Base-by-base conservation (phyloP, 1,140 invertebrate genomes). In the Ptiloglossa arizonensis region DNA sequence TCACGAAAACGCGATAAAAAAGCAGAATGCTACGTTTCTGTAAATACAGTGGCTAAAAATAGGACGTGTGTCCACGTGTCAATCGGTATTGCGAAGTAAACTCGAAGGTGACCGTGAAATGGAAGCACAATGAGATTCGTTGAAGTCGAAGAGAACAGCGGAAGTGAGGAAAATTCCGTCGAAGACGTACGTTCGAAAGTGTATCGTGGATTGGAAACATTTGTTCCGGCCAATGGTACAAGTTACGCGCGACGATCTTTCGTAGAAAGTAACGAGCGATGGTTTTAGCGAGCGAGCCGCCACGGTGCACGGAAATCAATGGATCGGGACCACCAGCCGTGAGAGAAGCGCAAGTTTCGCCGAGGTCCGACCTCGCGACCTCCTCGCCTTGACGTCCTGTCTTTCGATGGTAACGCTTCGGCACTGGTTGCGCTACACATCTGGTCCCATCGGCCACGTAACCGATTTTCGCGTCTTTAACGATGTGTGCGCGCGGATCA, bases 321-420 rank as follows among this genome's bases (percentile, higher is more conserved):
- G 75, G 75, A 82, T 73, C 24, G 56, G 59, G 86, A 87, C 83
- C 86, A 87, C 83, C 86, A 82, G 66, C 79, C 59, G 76, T 59
- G 83, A 75, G 81, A 66, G 81, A 76, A 79, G 83, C 73, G 41
- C 79, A 66, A 81, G 64, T 59, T 78, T 83, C 74, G 63, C 79
- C 73, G 60, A 57, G 66, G 2, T 3, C 52, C 71, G 82, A 85
- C 80, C 79, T 59, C 22, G 56, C 44, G 76, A 80, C 75, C 81
- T 79, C 78, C 68, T 79, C 59, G 75, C 83, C 83, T 83, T 86
- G 86, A 85, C 83, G 81, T 79, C 75, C 56, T 78, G 69, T 85
- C 78, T 78, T 67, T 59, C 62, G 52, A 84, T 84, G 73, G 81
- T 73, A 50, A 41, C 2, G 50, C 60, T 24, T 44, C 41, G 60